These are phyloP conservation scores for Operophtera brumata DNA, from an alignment of 2,888 invertebrate species.

Conservation along the genomic window DNA sequence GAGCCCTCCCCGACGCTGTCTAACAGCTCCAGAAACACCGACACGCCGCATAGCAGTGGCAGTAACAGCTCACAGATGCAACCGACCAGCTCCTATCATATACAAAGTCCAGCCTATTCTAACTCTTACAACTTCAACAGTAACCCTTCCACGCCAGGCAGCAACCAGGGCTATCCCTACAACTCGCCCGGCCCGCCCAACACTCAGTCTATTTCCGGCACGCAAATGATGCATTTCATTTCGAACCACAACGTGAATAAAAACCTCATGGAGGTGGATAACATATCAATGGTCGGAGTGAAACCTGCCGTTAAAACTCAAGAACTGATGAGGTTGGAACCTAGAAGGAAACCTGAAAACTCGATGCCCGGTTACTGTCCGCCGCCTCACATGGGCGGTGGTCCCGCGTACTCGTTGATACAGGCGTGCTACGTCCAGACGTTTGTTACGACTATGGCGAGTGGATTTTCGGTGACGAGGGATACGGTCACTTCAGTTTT, in stretches of 20 bases:
- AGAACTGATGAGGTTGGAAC: slow-evolving; percentile 55
- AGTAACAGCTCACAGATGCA: slow-evolving; percentile 59
- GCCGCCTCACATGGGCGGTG: slow-evolving; percentile 72
- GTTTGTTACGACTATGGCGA: slow-evolving; percentile 80
- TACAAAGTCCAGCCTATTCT: slow-evolving; percentile 77
- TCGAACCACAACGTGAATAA: slow-evolving; percentile 76
- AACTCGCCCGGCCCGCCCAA: slow-evolving; percentile 68
- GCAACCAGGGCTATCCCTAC: slow-evolving; percentile 57
- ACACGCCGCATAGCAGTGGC: slow-evolving; percentile 70
- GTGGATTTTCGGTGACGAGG: slow-evolving; percentile 87
- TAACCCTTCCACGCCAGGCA: slow-evolving; percentile 65
- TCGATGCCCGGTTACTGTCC: slow-evolving; percentile 75
- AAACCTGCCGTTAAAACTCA: slow-evolving; percentile 60
- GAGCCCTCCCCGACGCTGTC: slow-evolving; percentile 83
- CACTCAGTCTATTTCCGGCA: slow-evolving; percentile 58
- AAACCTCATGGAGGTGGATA: slow-evolving; percentile 76
- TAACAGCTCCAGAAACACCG: slow-evolving; percentile 74
- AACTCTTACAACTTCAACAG: slow-evolving; percentile 62
- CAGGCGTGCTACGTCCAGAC: slow-evolving; percentile 72
- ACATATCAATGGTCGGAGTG: slow-evolving; percentile 76
- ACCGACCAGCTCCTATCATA: slow-evolving; percentile 64
- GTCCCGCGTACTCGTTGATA: slow-evolving; percentile 67
- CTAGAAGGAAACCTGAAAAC: slow-evolving; percentile 60
- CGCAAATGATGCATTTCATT: slow-evolving; percentile 77
- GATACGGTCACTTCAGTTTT: slow-evolving; percentile 91